A percentile compares a stretch with the other conserved stretches of the same genome.
Conservation (phyloP, 2,113 vertebrate species). For the Felis chaus region DNA sequence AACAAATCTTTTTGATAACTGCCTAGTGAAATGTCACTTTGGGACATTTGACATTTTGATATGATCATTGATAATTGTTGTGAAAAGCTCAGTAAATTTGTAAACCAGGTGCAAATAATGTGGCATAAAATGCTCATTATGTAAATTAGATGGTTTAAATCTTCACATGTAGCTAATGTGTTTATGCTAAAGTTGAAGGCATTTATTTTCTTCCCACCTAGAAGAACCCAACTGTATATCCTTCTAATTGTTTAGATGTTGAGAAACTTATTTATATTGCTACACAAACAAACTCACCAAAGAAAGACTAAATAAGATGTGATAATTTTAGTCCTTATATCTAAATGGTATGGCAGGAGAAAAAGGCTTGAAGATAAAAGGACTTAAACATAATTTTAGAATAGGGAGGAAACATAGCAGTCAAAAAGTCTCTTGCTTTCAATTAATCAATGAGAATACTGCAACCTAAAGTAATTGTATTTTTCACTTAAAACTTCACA, state of each 20-base stretch:
- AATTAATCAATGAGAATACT: not conserved
- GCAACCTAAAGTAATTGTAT: not conserved
- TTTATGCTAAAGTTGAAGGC: constrained; percentile 61
- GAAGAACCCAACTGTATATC: constrained; percentile 35
- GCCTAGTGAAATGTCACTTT: constrained; percentile 1
- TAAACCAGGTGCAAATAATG: constrained; percentile 80
- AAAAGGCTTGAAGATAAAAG: not conserved
- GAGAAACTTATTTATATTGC: constrained; percentile 19
- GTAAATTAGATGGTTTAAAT: constrained; percentile 79
- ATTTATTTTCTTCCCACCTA: constrained; percentile 44
- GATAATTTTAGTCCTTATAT: not conserved
- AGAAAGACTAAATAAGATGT: not conserved
- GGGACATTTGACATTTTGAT: constrained; percentile 74
- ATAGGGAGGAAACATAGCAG: not conserved
- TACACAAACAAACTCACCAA: not conserved
- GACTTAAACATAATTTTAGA: not conserved
- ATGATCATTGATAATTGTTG: constrained; percentile 70
- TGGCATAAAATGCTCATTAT: constrained; percentile 80
- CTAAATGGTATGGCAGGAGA: not conserved
- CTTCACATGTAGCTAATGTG: constrained; percentile 72
- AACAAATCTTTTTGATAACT: not conserved
- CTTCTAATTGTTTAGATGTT: constrained; percentile 57
- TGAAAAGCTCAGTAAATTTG: constrained; percentile 78
- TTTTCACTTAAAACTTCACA: not conserved
- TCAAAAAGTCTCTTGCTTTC: not conserved